These are phyloP conservation scores for Exaiptasia diaphana DNA, from an alignment of 64 coral and sea anemone species.

Conservation along the genomic window DNA sequence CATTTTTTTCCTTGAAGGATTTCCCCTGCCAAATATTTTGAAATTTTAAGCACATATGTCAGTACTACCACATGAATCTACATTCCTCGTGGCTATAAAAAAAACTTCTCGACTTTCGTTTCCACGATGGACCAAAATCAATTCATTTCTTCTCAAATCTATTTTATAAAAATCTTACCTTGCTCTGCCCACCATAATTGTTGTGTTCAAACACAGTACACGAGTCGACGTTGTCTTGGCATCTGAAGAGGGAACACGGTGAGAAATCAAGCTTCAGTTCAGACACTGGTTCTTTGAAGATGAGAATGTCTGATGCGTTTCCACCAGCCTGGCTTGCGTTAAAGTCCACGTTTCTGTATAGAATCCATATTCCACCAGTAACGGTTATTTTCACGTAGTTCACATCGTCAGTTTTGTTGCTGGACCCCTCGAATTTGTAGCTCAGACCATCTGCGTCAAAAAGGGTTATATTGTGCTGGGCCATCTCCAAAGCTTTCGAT, in stretches of 20 bases:
- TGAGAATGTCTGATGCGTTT: background rate
- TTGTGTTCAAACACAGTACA: background rate
- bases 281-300: background rate
- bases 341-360: background rate
- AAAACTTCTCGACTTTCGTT: background rate
- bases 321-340: background rate
- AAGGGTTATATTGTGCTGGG: background rate
- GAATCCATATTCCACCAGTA: constrained; percentile 2
- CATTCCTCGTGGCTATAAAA: background rate
- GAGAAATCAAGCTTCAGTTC: background rate
- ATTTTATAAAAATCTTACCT: constrained; percentile 2
- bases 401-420: background rate
- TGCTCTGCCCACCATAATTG: background rate
- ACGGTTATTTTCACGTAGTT: background rate
- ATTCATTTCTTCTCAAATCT: background rate
- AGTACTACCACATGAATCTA: background rate
- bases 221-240: background rate
- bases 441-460: background rate
- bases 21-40: background rate
- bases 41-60: background rate
- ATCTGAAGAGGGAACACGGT: constrained; percentile 1
- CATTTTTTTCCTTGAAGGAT: background rate
- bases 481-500: too few species aligned
- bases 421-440: background rate
- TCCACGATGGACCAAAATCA: background rate